A percentile compares a stretch with the other conserved stretches of the same genome.
Conservation (phyloP, 1,140 invertebrate species). For the Belonocnema kinseyi region DNA sequence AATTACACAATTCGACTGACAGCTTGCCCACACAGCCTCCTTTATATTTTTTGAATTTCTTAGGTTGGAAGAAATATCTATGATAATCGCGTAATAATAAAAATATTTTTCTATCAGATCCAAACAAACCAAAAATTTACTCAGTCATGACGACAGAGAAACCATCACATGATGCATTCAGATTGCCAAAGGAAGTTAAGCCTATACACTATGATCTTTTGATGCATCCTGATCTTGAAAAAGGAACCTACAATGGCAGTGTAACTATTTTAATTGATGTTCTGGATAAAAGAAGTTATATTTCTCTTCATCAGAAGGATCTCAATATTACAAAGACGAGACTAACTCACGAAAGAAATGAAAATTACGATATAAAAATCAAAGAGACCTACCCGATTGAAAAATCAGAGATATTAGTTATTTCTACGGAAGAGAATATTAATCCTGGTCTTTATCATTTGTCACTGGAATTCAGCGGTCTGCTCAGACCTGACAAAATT, state of each 20-base stretch:
- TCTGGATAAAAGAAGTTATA: slow-evolving; percentile 75
- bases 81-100: slow-evolving; percentile 29
- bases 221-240: slow-evolving; percentile 83
- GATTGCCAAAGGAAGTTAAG: slow-evolving; percentile 81
- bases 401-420: slow-evolving; percentile 82
- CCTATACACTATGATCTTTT: slow-evolving; percentile 86
- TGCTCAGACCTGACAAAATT: slow-evolving; percentile 79
- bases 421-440: slow-evolving; percentile 76
- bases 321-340: slow-evolving; percentile 75
- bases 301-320: slow-evolving; percentile 84
- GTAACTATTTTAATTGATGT: slow-evolving; percentile 84
- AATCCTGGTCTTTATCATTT: slow-evolving; percentile 79
- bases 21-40: no score
- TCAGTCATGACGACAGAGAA: slow-evolving; percentile 58
- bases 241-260: slow-evolving; percentile 82
- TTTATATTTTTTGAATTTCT: background rate
- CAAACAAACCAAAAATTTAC: slow-evolving; percentile 38
- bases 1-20: no score
- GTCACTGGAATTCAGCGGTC: slow-evolving; percentile 82
- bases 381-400: slow-evolving; percentile 62
- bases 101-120: slow-evolving; percentile 48
- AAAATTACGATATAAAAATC: slow-evolving; percentile 61
- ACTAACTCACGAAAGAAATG: slow-evolving; percentile 61
- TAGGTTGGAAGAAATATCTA: background rate
- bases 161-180: slow-evolving; percentile 67